These are phyloP conservation scores for Euproctis similis DNA, from an alignment of 2,888 invertebrate genomes.

Conservation along the genomic window DNA sequence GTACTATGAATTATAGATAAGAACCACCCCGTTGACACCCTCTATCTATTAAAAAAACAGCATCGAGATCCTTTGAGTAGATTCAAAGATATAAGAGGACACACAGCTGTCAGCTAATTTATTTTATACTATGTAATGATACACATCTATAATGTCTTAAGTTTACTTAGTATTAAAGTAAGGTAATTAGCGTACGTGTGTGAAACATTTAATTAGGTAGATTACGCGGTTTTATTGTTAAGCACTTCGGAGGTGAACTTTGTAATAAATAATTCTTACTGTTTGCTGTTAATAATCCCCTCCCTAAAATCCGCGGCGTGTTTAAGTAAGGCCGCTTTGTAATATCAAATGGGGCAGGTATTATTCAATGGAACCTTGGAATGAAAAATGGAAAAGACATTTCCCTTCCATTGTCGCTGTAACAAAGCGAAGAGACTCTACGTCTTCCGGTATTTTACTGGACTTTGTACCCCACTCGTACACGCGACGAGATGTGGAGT, in stretches of 20 bases:
- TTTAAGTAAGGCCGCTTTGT: conserved; percentile 20
- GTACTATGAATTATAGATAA: too few relatives aligned
- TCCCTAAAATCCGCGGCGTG: conserved; percentile 20
- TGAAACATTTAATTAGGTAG: conserved; percentile 25
- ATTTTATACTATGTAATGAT: too few relatives aligned
- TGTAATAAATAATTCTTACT: conserved; percentile 29
- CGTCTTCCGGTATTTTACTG: conserved; percentile 54
- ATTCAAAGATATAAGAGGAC: too few relatives aligned
- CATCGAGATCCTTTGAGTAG: too few relatives aligned
- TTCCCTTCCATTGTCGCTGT: conserved; percentile 49
- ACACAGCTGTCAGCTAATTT: too few relatives aligned
- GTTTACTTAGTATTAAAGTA: conserved; percentile 16
- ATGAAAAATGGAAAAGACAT: conserved; percentile 50
- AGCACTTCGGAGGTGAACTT: conserved; percentile 26
- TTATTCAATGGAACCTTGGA: conserved; percentile 32
- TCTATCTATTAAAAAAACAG: too few relatives aligned
- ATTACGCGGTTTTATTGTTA: conserved; percentile 30
- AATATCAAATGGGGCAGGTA: conserved; percentile 28
- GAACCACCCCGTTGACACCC: too few relatives aligned
- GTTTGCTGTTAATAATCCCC: conserved; percentile 28
- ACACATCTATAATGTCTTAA: too few relatives aligned
- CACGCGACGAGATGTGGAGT: too few relatives aligned
- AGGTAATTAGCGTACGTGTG: conserved; percentile 16
- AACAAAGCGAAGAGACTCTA: conserved; percentile 51
- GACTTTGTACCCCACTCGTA: conserved; percentile 43